Evolutionary conservation across 2,113 vertebrate genomes (phyloP).

Genomic region (Aptenodytes forsteri): DNA sequence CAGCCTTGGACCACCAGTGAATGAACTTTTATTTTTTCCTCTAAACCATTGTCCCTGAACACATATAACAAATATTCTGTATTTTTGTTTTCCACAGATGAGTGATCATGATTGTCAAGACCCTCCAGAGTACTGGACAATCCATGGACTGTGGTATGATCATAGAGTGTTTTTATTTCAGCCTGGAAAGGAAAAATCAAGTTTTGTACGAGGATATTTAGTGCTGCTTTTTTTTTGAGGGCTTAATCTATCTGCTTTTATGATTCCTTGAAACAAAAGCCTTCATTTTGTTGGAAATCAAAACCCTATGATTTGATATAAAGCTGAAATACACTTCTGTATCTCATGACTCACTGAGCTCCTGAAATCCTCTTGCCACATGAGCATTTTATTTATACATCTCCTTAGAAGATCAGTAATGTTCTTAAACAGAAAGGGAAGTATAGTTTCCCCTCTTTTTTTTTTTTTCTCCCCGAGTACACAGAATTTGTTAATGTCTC

Average conservation of each 20-base stretch:
- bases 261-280: neutral
- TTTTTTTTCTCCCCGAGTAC: neutral
- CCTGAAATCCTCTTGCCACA: neutral
- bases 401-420: neutral
- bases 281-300: neutral
- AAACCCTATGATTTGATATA: neutral
- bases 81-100: conserved; percentile 54
- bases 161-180: neutral
- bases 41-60: neutral
- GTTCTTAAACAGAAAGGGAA: neutral
- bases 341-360: neutral
- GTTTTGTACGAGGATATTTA: neutral
- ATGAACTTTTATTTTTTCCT: neutral
- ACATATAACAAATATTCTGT: neutral
- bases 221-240: neutral
- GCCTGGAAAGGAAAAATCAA: neutral
- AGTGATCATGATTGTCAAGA: conserved; percentile 49
- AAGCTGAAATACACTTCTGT: neutral
- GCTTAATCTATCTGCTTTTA: neutral
- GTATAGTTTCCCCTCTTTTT: neutral
- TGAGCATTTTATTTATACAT: neutral
- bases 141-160: conserved; percentile 78
- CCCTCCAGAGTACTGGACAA: conserved; percentile 78
- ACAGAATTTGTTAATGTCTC: neutral
- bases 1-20: neutral